These are phyloP conservation scores for Hetaerina titia DNA, from an alignment of 2,888 invertebrate species.

Conservation along the genomic window DNA sequence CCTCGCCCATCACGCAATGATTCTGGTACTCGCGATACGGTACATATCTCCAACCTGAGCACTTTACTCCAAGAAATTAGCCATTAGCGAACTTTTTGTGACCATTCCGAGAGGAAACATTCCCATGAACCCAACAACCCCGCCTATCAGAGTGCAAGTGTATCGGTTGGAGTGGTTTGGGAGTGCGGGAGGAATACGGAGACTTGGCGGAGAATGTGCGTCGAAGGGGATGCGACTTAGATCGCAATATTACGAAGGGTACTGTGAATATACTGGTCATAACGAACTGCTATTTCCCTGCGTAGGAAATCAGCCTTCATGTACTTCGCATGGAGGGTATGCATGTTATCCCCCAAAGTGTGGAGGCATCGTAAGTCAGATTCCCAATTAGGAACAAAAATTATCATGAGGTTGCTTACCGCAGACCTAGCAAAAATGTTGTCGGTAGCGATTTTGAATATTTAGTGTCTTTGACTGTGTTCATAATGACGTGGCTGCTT, in stretches of 20 bases:
- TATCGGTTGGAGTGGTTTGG: not conserved
- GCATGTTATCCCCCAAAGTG: not conserved
- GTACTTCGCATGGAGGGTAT: not conserved
- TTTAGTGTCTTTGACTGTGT: slow-evolving; percentile 1
- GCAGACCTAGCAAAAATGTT: not conserved
- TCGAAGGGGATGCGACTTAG: not conserved
- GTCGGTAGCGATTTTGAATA: slow-evolving; percentile 3
- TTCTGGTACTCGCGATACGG: not conserved
- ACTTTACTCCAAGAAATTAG: too few relatives aligned
- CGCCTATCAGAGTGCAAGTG: not conserved
- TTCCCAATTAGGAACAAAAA: not conserved
- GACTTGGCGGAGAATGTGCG: not conserved
- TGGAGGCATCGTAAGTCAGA: not conserved
- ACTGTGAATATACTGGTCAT: slow-evolving; percentile 22
- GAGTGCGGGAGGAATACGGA: not conserved
- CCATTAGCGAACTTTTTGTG: too few relatives aligned
- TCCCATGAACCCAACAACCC: too few relatives aligned
- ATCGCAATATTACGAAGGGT: not conserved
- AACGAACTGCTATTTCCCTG: not conserved
- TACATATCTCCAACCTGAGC: too few relatives aligned
- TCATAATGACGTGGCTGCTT: not conserved
- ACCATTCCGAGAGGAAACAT: too few relatives aligned
- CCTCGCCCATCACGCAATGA: slow-evolving; percentile 54
- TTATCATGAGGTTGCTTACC: not conserved
- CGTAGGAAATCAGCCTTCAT: not conserved